Evolutionary conservation across 2,888 invertebrate genomes (phyloP), one percentile per base, ranked within the genome.

Genomic region (Drosophila engyochracea): DNA sequence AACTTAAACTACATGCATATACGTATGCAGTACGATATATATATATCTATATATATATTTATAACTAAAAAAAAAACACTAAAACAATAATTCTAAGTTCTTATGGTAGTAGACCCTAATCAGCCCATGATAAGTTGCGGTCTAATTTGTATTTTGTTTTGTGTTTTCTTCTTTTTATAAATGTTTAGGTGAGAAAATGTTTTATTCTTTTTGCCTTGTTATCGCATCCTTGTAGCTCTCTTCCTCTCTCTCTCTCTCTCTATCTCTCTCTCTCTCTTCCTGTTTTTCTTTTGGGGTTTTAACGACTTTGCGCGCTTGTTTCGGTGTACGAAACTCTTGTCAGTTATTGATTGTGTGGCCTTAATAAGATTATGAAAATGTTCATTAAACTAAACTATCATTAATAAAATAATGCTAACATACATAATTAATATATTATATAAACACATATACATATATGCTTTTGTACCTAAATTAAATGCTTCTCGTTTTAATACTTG

Each of bases 401-500:
- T 66, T 60, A 81, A 81, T 79, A 69, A 85, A 51, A 76, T 70
- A 77, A 65, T 69, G 70, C 76, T 75, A 72, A 70, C 62, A 80
- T 65, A 81, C 51, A 74, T 69, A 74, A 72, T 64, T 74, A 61
- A 65, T 65, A 77, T 66, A 77, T 62, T 65, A 70, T n/a, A 72
- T 52, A 67, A 63, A 79, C 58, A 80, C 58, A 77, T 64, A 59
- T 55, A 74, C 66, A 77, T 71, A 74, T 83, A 84, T 79, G 88
- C 91, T 91, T 90, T 87, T 89, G 87, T 91, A 87, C 91, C 87
- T 87, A 85, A 87, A 89, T 82, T 78, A 76, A 79, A 75, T 79
- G 81, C 84, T 81, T 86, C 74, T 89, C 83, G 72, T 82, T 87
- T 88, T 73, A 70, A 74, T 74, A 70, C 63, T 74, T 81, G 71